phyloP scores from a whole-genome alignment of 2,888 invertebrate genomes.

The Frankliniella intonsa region DNA sequence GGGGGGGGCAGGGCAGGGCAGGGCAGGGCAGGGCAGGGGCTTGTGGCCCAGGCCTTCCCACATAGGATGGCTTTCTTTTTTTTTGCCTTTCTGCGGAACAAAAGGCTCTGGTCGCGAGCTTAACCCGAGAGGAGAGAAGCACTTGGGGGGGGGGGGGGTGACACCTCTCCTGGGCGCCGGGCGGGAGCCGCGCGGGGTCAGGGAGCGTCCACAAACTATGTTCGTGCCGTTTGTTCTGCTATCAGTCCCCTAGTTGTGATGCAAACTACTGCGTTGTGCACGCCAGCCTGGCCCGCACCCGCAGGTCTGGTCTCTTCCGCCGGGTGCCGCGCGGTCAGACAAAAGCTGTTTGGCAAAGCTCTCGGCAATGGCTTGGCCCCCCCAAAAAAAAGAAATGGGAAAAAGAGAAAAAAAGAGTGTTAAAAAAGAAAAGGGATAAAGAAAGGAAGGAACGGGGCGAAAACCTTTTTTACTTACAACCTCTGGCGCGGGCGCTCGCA shows the following conservation, averaged over 20 bases:
- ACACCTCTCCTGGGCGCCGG: background rate
- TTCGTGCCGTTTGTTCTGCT: no score
- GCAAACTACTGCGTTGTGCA: no score
- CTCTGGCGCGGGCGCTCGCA: background rate
- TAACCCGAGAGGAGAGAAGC: background rate
- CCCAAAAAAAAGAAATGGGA: background rate
- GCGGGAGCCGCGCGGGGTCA: no score
- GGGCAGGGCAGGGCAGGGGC: background rate
- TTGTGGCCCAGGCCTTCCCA: background rate
- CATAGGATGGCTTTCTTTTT: background rate
- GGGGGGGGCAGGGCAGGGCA: background rate
- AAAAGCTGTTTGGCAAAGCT: no score
- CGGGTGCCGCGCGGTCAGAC: no score
- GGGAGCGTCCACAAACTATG: no score
- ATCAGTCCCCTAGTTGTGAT: no score
- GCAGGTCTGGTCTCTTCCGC: no score
- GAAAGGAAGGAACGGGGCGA: background rate
- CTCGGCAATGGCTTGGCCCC: background rate
- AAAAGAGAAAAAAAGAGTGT: background rate
- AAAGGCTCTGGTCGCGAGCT: background rate
- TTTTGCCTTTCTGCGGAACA: background rate
- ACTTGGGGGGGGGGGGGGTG: background rate
- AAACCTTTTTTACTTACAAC: conserved; percentile 11
- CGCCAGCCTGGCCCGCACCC: no score
- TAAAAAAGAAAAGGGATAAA: background rate